Evolutionary conservation across 2,113 vertebrate genomes (phyloP).

Genomic region (Oncorhynchus keta): DNA sequence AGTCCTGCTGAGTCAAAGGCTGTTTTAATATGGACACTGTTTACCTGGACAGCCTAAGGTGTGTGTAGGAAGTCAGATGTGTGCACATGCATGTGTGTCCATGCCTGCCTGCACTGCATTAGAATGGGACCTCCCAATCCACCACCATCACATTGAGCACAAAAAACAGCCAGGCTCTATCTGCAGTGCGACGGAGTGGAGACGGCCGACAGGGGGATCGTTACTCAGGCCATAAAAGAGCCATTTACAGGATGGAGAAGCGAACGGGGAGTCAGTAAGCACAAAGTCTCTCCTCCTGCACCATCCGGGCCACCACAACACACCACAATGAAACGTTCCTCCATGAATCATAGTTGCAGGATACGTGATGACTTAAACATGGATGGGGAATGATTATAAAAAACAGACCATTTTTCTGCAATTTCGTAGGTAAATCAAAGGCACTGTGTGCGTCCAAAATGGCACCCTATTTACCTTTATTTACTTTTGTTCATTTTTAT

Average conservation of each 20-base stretch:
- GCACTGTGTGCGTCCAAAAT: too few species aligned
- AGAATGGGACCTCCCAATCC: too few species aligned
- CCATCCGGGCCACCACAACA: conserved; percentile 51
- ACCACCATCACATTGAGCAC: conserved; percentile 31
- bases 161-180: conserved; percentile 58
- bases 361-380: conserved; percentile 28
- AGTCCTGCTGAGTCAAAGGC: too few species aligned
- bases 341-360: conserved; percentile 53
- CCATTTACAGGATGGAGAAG: conserved; percentile 69
- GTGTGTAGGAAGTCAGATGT: too few species aligned
- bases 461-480: too few species aligned
- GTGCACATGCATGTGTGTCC: too few species aligned
- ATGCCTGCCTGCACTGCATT: too few species aligned
- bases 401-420: conserved; percentile 26
- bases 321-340: conserved; percentile 35
- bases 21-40: too few species aligned
- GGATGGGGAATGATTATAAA: not conserved
- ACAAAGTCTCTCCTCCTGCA: conserved; percentile 45
- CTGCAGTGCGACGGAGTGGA: conserved; percentile 76
- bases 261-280: conserved; percentile 70
- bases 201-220: conserved; percentile 69
- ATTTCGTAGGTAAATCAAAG: conserved; percentile 24
- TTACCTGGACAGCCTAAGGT: too few species aligned
- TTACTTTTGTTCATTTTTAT: too few species aligned
- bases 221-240: conserved; percentile 77